Base-by-base conservation (phyloP, 2,888 invertebrate species). In the Acanthosepion lycidas region DNA sequence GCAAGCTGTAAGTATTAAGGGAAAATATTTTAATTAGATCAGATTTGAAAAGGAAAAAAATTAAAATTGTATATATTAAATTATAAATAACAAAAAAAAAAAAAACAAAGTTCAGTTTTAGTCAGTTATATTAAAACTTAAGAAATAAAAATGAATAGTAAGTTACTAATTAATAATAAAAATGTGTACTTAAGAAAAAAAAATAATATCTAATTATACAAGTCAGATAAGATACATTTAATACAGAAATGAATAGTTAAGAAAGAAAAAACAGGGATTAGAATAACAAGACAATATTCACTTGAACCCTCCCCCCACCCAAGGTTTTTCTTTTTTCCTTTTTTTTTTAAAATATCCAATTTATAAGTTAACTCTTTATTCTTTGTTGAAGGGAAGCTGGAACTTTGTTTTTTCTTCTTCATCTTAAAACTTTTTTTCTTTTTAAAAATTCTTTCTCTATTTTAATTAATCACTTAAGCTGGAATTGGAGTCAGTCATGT, bases 271-370 rank as follows among this genome's bases (percentile, higher is more conserved):
- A 78, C 78, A 78, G 18, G 33, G 12, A 78, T 78, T 78, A 78
- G n/a, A 78, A 78, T 33, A 78, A 78, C 78, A 78, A 78, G 78
- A 78, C 78, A 78, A 78, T 78, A 78, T 78, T 78, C n/a, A 78
- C 78, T 78, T 78, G 78, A 78, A 15, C n/a, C 33, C 33, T 78
- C 33, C 78, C n/a, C 6, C 42, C 2, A 42, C 42, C 42, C 42
- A 42, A 42, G 42, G 42, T 78, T 78, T 33, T 12, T 33, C 3
- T 9, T 15, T n/a, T 78, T 78, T 78, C 12, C 12, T 78, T 78
- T 78, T 28, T 78, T 28, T 78, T n/a, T n/a, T n/a, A n/a, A n/a
- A 78, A 78, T n/a, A 78, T 78, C n/a, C 78, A 78, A 78, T 78
- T 78, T 78, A 78, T 78, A 78, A 42, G 78, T 78, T 78, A n/a